Conservation (phyloP, 2,888 invertebrate species). For the Oscheius sp. region DNA sequence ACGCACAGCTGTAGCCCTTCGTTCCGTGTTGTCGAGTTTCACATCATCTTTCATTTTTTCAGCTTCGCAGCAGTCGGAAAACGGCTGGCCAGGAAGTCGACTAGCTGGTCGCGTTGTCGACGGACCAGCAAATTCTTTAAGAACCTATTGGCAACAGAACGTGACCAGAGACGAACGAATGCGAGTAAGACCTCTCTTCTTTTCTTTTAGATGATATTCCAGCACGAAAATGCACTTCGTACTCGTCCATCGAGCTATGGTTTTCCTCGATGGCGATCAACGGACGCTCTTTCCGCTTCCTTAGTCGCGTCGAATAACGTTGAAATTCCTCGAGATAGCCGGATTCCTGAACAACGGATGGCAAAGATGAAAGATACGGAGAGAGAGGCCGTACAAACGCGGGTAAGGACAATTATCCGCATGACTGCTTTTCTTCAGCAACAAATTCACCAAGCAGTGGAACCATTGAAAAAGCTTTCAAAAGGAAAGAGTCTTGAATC, state of each 20-base stretch:
- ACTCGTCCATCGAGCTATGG: conserved; percentile 49
- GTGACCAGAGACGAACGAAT: conserved; percentile 41
- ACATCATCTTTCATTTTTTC: neutral
- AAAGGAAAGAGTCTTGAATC: conserved; percentile 54
- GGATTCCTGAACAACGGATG: conserved; percentile 55
- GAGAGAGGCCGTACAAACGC: conserved; percentile 47
- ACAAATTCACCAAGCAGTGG: conserved; percentile 34
- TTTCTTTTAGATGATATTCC: neutral
- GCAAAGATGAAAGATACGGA: conserved; percentile 59
- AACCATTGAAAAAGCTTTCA: conserved; percentile 29
- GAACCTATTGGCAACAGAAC: conserved; percentile 55
- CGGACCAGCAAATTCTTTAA: conserved; percentile 36
- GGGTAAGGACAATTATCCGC: too few species aligned
- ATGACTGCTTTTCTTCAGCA: too few species aligned
- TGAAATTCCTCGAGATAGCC: conserved; percentile 56
- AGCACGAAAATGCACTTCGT: conserved; percentile 41
- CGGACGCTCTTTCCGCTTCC: conserved; percentile 63
- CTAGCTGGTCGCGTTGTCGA: conserved; percentile 32
- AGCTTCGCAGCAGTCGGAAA: conserved; percentile 18
- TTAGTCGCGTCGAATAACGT: conserved; percentile 62
- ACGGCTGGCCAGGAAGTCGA: conserved; percentile 30
- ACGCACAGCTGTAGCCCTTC: conserved; percentile 67
- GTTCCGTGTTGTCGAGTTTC: too few species aligned
- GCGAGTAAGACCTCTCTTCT: neutral
- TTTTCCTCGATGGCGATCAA: conserved; percentile 63